Evolutionary conservation across 2,113 vertebrate genomes (phyloP).

Genomic region (Eretmochelys imbricata): DNA sequence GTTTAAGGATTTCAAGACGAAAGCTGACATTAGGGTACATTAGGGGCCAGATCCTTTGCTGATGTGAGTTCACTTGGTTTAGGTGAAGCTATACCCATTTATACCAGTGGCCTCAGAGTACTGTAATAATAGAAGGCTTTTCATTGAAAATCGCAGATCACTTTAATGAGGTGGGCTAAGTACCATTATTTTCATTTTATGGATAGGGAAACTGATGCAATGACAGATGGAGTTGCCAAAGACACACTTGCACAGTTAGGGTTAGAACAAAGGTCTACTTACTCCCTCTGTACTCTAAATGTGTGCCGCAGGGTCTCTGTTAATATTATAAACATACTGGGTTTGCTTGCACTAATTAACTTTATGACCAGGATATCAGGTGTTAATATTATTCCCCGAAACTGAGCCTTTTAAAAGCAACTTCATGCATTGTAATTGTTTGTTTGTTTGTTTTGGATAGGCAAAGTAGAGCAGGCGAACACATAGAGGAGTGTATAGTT

Average conservation of each 20-base stretch:
- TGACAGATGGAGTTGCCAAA: neutral
- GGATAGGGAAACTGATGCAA: neutral
- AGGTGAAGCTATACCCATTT: neutral
- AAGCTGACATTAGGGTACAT: neutral
- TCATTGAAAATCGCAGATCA: rapidly evolving
- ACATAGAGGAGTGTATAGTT: neutral
- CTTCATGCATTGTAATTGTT: neutral
- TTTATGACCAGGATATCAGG: neutral
- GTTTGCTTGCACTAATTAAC: neutral
- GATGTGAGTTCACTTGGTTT: neutral
- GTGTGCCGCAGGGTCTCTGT: neutral
- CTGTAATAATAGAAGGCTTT: neutral
- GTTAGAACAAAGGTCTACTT: neutral
- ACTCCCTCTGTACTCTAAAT: neutral
- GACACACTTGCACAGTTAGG: neutral
- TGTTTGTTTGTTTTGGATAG: neutral
- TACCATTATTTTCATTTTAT: neutral
- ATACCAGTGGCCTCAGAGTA: neutral
- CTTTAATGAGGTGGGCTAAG: neutral
- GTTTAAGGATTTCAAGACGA: neutral
- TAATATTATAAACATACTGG: neutral
- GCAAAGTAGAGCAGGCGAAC: neutral
- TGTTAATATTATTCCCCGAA: neutral
- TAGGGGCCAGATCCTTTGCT: neutral
- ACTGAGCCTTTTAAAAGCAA: neutral